phyloP scores from a whole-genome alignment of 2,888 invertebrate species.

The Nesidiocoris tenuis region DNA sequence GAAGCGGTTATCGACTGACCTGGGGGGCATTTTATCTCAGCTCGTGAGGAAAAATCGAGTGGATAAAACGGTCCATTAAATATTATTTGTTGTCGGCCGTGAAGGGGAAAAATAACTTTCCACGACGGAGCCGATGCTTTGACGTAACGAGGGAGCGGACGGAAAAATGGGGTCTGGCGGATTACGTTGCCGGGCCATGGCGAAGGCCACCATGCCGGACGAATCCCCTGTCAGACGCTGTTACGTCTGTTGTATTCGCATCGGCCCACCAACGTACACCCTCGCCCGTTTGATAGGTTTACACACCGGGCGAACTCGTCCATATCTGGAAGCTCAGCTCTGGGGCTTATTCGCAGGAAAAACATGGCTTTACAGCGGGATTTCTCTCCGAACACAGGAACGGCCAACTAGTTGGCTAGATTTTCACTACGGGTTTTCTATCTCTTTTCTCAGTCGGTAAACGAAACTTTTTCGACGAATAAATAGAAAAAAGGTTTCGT shows the following conservation, averaged over 20 bases:
- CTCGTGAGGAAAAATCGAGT: neutral
- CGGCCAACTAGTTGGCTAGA: no score
- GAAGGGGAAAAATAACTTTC: neutral
- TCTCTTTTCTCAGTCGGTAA: no score
- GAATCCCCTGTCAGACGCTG: neutral
- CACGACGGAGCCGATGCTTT: neutral
- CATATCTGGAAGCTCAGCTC: no score
- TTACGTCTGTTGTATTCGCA: neutral
- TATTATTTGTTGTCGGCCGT: neutral
- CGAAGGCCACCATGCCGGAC: neutral
- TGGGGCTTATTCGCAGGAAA: no score
- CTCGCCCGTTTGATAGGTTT: neutral
- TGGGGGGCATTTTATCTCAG: neutral
- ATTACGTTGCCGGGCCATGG: neutral
- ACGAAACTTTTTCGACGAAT: no score
- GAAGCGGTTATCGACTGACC: neutral
- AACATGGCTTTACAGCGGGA: no score
- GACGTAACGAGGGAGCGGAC: neutral
- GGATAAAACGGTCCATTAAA: neutral
- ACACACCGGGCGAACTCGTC: neutral
- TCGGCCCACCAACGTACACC: neutral
- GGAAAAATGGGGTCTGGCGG: neutral
- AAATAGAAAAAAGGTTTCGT: no score
- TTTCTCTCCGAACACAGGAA: no score
- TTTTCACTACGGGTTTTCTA: no score